Percentiles rank a stretch among this genome's conserved stretches.
Conservation (phyloP, 1,140 invertebrate species). For the Diabrotica virgifera region DNA sequence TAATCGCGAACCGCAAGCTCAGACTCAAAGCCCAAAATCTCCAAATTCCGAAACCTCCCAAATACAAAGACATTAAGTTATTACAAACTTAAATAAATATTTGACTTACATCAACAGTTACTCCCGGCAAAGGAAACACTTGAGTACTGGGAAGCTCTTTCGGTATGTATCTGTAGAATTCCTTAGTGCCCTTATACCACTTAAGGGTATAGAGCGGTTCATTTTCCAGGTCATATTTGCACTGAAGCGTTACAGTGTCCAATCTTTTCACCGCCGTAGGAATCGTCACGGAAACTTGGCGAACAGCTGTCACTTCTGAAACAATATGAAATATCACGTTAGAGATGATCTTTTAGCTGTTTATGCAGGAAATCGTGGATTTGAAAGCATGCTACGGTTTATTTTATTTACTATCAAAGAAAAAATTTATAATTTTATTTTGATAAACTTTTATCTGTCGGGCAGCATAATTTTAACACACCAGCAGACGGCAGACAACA, state of each 20-base stretch:
- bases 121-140: slow-evolving; percentile 59
- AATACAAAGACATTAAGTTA: neutral
- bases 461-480: too few relatives aligned
- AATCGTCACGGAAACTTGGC: slow-evolving; percentile 68
- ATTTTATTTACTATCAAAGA: too few relatives aligned
- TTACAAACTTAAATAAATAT: neutral
- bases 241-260: slow-evolving; percentile 67
- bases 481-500: too few relatives aligned
- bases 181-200: slow-evolving; percentile 73
- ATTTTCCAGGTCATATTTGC: slow-evolving; percentile 75
- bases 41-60: too few relatives aligned
- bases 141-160: slow-evolving; percentile 68
- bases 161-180: slow-evolving; percentile 74
- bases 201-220: slow-evolving; percentile 75
- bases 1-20: too few relatives aligned
- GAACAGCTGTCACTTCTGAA: slow-evolving; percentile 57
- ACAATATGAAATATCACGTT: slow-evolving; percentile 22
- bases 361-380: neutral
- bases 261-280: slow-evolving; percentile 70
- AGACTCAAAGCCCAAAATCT: too few relatives aligned
- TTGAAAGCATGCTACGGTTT: too few relatives aligned
- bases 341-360: neutral
- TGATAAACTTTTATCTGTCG: too few relatives aligned
- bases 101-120: slow-evolving; percentile 68
- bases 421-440: too few relatives aligned